A percentile compares a stretch with the other conserved stretches of the same genome.
These are phyloP conservation scores for Stomorhina lunata DNA, from an alignment of 2,888 invertebrate genomes.

Conservation along the genomic window DNA sequence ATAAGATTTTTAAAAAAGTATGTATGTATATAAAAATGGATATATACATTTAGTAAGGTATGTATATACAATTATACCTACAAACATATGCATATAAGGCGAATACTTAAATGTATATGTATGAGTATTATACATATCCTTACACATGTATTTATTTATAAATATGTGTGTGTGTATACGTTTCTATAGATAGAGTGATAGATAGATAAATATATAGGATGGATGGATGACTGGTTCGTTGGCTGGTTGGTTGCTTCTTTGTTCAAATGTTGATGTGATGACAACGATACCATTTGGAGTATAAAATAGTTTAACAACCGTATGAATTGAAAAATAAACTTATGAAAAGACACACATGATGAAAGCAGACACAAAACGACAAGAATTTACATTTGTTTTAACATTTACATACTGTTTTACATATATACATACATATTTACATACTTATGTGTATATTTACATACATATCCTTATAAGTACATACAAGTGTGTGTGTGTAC, in stretches of 20 bases:
- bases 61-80: background rate
- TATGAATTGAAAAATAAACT: slow-evolving; percentile 65
- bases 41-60: background rate
- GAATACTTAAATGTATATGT: background rate
- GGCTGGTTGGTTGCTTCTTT: slow-evolving; percentile 32
- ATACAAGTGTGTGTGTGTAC: no score
- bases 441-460: background rate
- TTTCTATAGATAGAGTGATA: slow-evolving; percentile 10
- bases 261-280: slow-evolving; percentile 30
- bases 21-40: background rate
- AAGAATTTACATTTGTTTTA: no score
- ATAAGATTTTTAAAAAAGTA: background rate
- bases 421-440: background rate
- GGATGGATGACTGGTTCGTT: slow-evolving; percentile 40
- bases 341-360: slow-evolving; percentile 57
- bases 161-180: background rate
- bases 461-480: background rate
- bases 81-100: background rate
- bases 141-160: background rate
- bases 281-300: slow-evolving; percentile 61
- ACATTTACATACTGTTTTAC: slow-evolving; percentile 23
- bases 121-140: background rate
- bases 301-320: slow-evolving; percentile 66
- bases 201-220: slow-evolving; percentile 45
- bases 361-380: slow-evolving; percentile 23